Percentiles rank a stretch among this genome's conserved stretches.
These are phyloP conservation scores for Eupithecia vulgata DNA, from an alignment of 2,888 invertebrate genomes.

Conservation along the genomic window DNA sequence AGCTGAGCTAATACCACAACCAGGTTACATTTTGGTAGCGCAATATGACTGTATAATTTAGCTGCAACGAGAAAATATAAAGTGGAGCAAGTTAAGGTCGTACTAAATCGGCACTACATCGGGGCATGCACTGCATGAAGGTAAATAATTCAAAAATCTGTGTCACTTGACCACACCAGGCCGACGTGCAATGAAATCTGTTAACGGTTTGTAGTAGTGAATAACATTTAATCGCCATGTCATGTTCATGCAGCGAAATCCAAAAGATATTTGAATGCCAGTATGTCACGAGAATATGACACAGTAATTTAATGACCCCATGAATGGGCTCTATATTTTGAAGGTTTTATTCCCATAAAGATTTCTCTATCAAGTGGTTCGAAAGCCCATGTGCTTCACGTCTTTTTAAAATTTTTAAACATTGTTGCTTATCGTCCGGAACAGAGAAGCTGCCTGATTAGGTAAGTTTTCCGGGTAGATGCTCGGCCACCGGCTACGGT, in stretches of 20 bases:
- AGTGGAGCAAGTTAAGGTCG: conserved; percentile 16
- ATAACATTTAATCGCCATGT: conserved; percentile 44
- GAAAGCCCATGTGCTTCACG: not conserved
- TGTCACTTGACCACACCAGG: conserved; percentile 45
- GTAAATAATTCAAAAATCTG: conserved; percentile 40
- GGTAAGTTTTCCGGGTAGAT: conserved; percentile 62
- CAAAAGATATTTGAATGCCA: conserved; percentile 31
- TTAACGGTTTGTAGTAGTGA: conserved; percentile 42
- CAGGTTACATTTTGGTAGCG: conserved; percentile 30
- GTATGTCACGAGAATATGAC: conserved; percentile 23
- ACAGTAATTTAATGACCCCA: not conserved
- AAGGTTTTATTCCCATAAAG: not conserved
- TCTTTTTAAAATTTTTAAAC: not conserved
- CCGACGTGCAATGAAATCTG: conserved; percentile 46
- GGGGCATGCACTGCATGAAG: conserved; percentile 36
- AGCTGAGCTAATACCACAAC: conserved; percentile 41
- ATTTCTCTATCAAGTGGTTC: not conserved
- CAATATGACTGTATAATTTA: conserved; percentile 16
- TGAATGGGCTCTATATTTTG: not conserved
- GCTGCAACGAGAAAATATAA: conserved; percentile 18
- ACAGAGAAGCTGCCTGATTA: conserved; percentile 46
- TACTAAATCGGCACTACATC: conserved; percentile 32
- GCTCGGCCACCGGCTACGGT: conserved; percentile 64
- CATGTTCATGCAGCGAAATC: conserved; percentile 35
- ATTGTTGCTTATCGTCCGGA: not conserved